Percentiles rank a stretch among this genome's conserved stretches.
Evolutionary conservation across 2,113 vertebrate species (phyloP).

Genomic region (Sinocyclocheilus maitianheensis): DNA sequence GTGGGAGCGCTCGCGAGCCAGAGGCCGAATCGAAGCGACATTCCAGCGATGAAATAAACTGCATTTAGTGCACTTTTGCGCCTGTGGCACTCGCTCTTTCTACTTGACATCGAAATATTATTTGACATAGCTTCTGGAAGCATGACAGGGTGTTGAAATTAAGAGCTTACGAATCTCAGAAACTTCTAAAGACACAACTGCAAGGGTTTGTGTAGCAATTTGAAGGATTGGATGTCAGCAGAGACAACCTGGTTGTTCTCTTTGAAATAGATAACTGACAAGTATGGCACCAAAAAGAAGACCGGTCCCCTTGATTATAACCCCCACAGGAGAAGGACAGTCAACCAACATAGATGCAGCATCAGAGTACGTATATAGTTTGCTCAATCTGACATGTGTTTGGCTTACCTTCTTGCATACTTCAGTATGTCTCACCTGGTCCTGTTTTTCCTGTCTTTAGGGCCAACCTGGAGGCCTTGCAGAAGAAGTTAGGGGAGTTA

Average conservation of each 20-base stretch:
- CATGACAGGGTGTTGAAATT: conserved; percentile 37
- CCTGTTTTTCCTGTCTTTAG: conserved; percentile 62
- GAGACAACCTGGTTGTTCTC: not conserved
- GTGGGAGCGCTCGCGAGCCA: conserved; percentile 6
- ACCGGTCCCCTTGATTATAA: conserved; percentile 86
- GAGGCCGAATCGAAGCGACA: conserved; percentile 15
- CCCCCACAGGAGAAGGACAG: conserved; percentile 85
- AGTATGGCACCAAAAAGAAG: conserved; percentile 86
- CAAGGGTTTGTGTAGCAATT: conserved; percentile 18
- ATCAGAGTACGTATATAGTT: conserved; percentile 81
- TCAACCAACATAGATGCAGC: conserved; percentile 80
- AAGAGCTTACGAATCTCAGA: not conserved
- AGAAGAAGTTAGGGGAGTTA: conserved; percentile 94
- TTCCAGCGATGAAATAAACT: conserved; percentile 37
- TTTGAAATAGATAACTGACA: conserved; percentile 1
- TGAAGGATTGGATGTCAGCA: conserved; percentile 9
- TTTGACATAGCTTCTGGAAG: not conserved
- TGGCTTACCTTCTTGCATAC: not conserved
- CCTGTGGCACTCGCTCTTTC: conserved; percentile 21
- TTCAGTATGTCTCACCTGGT: not conserved
- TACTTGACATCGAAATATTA: not conserved
- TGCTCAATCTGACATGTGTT: too few relatives aligned
- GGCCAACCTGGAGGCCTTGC: conserved; percentile 90
- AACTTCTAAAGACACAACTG: not conserved
- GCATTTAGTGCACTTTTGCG: not conserved